These are phyloP conservation scores for Tiliacea citrago DNA, from an alignment of 2,888 invertebrate species.

Conservation along the genomic window DNA sequence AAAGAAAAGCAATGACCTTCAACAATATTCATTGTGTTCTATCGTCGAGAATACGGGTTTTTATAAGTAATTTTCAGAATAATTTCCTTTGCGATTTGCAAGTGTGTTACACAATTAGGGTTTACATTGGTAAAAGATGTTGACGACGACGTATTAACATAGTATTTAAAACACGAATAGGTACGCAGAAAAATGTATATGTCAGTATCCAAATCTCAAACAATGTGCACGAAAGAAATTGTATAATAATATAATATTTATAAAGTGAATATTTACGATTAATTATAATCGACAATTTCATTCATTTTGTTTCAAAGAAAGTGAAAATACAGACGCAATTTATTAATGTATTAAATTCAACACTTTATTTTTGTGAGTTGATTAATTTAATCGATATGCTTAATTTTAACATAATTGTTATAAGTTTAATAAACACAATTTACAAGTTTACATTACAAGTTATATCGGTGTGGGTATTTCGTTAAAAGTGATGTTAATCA, in stretches of 20 bases:
- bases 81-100: not conserved
- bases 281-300: constrained; percentile 7
- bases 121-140: not conserved
- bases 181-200: constrained; percentile 11
- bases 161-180: constrained; percentile 18
- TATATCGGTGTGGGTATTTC: constrained; percentile 48
- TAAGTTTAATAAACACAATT: constrained; percentile 15
- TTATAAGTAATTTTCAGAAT: not conserved
- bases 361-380: not conserved
- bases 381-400: constrained; percentile 18
- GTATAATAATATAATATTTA: constrained; percentile 3
- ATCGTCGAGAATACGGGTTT: not conserved
- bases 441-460: constrained; percentile 14
- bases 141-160: constrained; percentile 23
- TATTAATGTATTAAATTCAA: constrained; percentile 10
- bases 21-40: not conserved
- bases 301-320: not conserved
- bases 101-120: constrained; percentile 14
- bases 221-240: constrained; percentile 32
- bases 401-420: constrained; percentile 26
- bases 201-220: constrained; percentile 29
- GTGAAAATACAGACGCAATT: constrained; percentile 1
- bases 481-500: constrained; percentile 52
- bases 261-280: constrained; percentile 10
- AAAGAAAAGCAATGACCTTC: not conserved